Evolutionary conservation across 1,140 invertebrate species (phyloP), one percentile per base, ranked within the genome.

Genomic region (Drosophila subpulchrella): DNA sequence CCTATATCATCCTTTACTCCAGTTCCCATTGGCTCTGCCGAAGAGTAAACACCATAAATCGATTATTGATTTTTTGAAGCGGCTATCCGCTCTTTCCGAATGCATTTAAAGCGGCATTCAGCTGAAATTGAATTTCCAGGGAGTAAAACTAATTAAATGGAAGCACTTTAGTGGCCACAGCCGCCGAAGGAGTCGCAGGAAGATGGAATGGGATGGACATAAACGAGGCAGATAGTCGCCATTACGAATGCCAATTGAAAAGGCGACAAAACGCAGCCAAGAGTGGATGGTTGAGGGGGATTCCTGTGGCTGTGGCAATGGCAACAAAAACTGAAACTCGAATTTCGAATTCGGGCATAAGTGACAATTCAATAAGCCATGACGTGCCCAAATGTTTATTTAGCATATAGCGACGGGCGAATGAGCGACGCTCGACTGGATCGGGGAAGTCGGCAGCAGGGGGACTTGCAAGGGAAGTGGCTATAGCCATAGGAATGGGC

Each of bases 331-430:
- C 81, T 83, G 46, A 75, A 75, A 75, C 73, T 75, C 60, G 38
- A 75, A 75, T 48, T 75, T 75, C 73, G 72, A 86, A 88, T 86
- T 88, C 78, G 75, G 80, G 88, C 83, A 83, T 91, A 91, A 91
- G 80, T 91, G 88, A 91, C 88, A 91, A 91, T 91, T 91, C 88
- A 91, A 91, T 91, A 91, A 91, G 88, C 85, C 85, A 90, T 90
- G 85, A 90, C 85, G 86, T 90, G 79, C 84, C 81, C 81, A 79
- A 90, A 90, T 89, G 85, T 89, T 89, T 89, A 89, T 85, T 89
- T 89, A 89, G 85, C 85, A 89, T 89, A 89, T 90, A 80, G 85
- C 81, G 84, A 81, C 84, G 85, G 73, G 84, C 85, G 85, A 89
- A 89, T 89, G 81, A 78, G 77, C 76, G 83, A 89, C 81, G 83